These are phyloP conservation scores for Phalloptychus januarius DNA, from an alignment of 2,797 vertebrate genomes.

Conservation along the genomic window DNA sequence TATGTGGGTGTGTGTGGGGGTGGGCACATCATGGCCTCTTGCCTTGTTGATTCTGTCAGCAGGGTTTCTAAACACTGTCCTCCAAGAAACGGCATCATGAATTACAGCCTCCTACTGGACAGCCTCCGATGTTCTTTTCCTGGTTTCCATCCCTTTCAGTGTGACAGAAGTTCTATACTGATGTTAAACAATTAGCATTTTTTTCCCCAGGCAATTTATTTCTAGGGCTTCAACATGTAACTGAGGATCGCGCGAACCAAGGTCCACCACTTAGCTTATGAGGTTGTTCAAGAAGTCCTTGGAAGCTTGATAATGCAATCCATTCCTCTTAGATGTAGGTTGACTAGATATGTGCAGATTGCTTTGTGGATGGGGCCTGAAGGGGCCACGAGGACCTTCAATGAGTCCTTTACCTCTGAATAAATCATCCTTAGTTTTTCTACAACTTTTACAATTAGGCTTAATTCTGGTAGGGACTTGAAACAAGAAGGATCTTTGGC, in stretches of 20 bases:
- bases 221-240: conserved; percentile 16
- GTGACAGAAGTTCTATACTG: conserved; percentile 23
- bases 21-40: conserved; percentile 50
- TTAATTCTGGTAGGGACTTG: not conserved
- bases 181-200: conserved; percentile 40
- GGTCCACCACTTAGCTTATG: conserved; percentile 62
- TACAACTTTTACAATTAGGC: not conserved
- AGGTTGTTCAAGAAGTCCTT: conserved; percentile 60
- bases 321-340: conserved; percentile 68
- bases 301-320: conserved; percentile 65
- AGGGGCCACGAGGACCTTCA: conserved; percentile 64
- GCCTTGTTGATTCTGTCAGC: conserved; percentile 54
- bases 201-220: not conserved
- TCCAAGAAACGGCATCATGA: conserved; percentile 39
- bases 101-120: conserved; percentile 27
- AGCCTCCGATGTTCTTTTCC: conserved; percentile 26
- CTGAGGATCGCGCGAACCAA: conserved; percentile 52
- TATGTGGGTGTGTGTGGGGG: conserved; percentile 10
- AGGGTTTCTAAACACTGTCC: conserved; percentile 36
- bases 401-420: conserved; percentile 63
- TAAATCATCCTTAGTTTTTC: conserved; percentile 49
- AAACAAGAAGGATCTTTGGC: not conserved
- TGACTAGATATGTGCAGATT: conserved; percentile 67
- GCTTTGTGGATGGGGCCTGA: conserved; percentile 61
- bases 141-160: conserved; percentile 1